Base-by-base conservation (phyloP, 2,888 invertebrate genomes). In the Agriopis marginaria region DNA sequence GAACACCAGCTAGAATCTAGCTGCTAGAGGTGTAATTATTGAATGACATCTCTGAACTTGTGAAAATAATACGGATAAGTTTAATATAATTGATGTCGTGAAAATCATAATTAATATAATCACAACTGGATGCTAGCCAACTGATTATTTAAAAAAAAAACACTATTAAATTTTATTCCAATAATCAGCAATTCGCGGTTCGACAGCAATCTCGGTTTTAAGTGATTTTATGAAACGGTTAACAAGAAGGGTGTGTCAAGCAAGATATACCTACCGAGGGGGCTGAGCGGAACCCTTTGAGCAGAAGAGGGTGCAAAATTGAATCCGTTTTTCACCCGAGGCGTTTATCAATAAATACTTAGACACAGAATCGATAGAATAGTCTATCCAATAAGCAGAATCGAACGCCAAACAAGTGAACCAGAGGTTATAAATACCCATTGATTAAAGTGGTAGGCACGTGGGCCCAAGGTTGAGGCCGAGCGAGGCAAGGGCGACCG, bases 381-480 rank as follows among this genome's bases (percentile, higher is more conserved):
- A 44, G 44, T 11, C 44, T 17, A 40, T 55, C 0, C 4, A 11
- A 11, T 50, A 44, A 11, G n/a, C 44, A 42, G 45, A 61, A 61
- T 45, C 23, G 5, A 62, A 53, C 53, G 45, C 42, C 62, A 53
- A 10, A 53, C 50, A 61, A 42, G 51, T 44, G 61, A 61, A 53
- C 44, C 66, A 66, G 63, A 63, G 62, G 75, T 61, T 77, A 77
- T 74, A 74, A 77, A 75, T 76, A 77, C 70, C 71, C 72, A 76
- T 78, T 77, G 75, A 76, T 78, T 75, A 74, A 75, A 71, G 63
- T 78, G 60, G 73, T 71, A 75, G 81, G 81, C 86, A 88, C 82
- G 87, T 88, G 88, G 88, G 87, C 76, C 75, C 85, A 87, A 87
- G 88, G 88, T 82, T 84, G 84, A 82, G 82, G 82, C 79, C 82